Evolutionary conservation across 37 sponge, comb jelly and placozoan species (phyloP), one percentile per base, ranked within the genome.

Genomic region (Aplysina aerophoba): DNA sequence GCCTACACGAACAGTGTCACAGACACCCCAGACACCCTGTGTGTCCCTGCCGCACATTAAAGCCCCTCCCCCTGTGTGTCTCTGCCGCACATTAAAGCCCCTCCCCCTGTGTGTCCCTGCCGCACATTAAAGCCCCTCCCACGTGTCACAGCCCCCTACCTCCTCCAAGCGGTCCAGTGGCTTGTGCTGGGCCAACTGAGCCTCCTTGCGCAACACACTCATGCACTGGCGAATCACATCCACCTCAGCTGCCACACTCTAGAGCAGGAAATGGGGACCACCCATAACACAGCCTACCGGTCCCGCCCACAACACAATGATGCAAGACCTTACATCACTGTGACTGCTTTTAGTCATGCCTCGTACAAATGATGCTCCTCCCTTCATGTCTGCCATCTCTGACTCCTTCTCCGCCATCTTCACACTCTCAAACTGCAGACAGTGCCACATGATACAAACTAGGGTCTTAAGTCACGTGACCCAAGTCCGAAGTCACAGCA

Each of bases 161-260:
- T 75, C 44, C 53, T 75, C 78, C 21, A 75, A 50, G 54, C 37
- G 44, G 53, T 75, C 78, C 78, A 75, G 78, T 41, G 78, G 39
- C 2, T 24, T 40, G 16, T 75, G 78, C 50, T 75, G 78, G 13
- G 53, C 21, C 22, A 1, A 24, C 40, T 24, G 50, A 40, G 17
- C 21, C 22, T 75, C 78, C 37, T 36, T 75, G 16, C 78, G 20
- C 44, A 75, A 41, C 17, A 44, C n/a, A 24, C 54, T 75, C 25
- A 75, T 20, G 39, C 54, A n/a, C 12, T 36, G 44, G 17, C 78
- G 37, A 41, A 75, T 41, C 20, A 75, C 78, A 40, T 75, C 78
- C n/a, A 44, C 78, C 25, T 75, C 78, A 25, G 78, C 40, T 1
- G 78, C 6, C 54, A 75, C 53, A 24, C 24, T 44, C 50, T 44